Evolutionary conservation across 2,888 invertebrate species (phyloP), one percentile per base, ranked within the genome.

Genomic region (Aspidiotus destructor): DNA sequence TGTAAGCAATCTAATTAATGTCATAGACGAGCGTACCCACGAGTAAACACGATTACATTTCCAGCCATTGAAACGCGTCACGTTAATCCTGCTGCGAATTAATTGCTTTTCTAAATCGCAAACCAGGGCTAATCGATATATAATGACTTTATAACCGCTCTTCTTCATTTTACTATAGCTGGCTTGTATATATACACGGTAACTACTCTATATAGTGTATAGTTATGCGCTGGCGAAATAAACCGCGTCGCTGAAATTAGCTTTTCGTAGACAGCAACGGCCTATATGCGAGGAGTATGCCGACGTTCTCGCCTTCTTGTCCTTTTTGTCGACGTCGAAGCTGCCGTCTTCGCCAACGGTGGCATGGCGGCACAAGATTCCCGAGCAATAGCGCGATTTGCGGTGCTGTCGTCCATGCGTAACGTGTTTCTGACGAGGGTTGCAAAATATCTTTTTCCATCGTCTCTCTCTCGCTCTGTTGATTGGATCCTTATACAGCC

Each of bases 31-130:
- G 41, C n/a, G 16, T 61, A 61, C 61, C 42, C 61, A n/a, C 10
- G 61, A 15, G 42, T 61, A 42, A 28, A 13, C 7, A 15, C 61
- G 41, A 61, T 61, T 61, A 61, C 61, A 61, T 41, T 61, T 61
- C 42, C 28, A 61, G 41, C 41, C 44, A 41, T 61, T 42, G 61
- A 42, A 61, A 61, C 61, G 61, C 41, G 15, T 42, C 41, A 61
- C 61, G 61, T 61, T 61, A 61, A 61, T 61, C 61, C 61, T 61
- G 42, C 61, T 41, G 61, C 61, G 61, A 61, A 61, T 61, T 61
- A 61, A 61, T 61, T 61, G 61, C 61, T 61, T 61, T 61, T 61
- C 61, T 61, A 61, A 61, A 61, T 41, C 41, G 41, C 41, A 41
- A 61, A 58, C 58, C 61, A n/a, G 40, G 57, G 42, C 61, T 61